These are phyloP conservation scores for Drosophila emarginata DNA, from an alignment of 2,888 invertebrate genomes.

Conservation along the genomic window DNA sequence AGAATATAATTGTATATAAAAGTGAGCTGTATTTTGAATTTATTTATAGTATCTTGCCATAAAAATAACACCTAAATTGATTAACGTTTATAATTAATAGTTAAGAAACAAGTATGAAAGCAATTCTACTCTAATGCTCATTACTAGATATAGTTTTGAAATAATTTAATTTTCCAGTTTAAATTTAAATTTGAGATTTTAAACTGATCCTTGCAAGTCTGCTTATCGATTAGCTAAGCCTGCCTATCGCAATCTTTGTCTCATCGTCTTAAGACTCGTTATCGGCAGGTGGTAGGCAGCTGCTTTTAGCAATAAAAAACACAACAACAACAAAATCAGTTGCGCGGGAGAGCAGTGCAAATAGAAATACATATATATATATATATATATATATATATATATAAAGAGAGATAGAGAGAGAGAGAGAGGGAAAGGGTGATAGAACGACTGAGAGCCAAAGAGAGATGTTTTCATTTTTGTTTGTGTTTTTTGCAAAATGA, in stretches of 20 bases:
- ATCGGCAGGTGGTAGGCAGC: slow-evolving; percentile 57
- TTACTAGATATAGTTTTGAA: too few species aligned
- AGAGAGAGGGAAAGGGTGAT: background rate
- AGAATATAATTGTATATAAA: too few species aligned
- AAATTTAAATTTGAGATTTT: background rate
- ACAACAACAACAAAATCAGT: slow-evolving; percentile 36
- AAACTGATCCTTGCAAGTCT: background rate
- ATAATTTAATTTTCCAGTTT: background rate
- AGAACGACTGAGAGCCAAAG: background rate
- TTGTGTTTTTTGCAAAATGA: slow-evolving; percentile 33
- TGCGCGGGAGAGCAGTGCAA: slow-evolving; percentile 4
- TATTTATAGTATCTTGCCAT: too few species aligned
- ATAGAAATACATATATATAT: background rate
- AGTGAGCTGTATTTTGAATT: too few species aligned
- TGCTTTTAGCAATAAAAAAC: slow-evolving; percentile 4
- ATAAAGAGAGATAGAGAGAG: background rate
- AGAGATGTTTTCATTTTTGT: slow-evolving; percentile 15
- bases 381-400: too few species aligned
- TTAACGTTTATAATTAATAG: too few species aligned
- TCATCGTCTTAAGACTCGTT: slow-evolving; percentile 46
- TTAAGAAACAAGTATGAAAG: too few species aligned
- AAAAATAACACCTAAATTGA: too few species aligned
- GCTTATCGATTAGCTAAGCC: slow-evolving; percentile 10
- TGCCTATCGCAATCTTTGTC: slow-evolving; percentile 30
- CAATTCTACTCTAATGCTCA: too few species aligned